Evolutionary conservation across 2,888 invertebrate species (phyloP).

Genomic region (Spisula subtruncata): DNA sequence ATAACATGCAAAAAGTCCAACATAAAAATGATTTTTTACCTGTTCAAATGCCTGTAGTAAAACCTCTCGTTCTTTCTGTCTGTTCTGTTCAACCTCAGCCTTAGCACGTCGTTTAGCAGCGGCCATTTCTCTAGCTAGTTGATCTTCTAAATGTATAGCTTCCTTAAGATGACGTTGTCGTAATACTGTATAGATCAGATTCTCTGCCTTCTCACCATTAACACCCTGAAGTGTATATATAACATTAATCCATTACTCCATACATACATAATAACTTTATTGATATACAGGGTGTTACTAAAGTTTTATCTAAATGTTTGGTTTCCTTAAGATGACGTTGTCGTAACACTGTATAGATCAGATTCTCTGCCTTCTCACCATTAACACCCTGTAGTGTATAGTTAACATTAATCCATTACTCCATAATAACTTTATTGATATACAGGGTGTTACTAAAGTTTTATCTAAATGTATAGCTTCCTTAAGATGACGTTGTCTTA

Average conservation of each 20-base stretch:
- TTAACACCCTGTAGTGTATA: conserved; percentile 77
- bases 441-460: too few relatives aligned
- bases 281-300: too few relatives aligned
- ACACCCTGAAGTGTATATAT: conserved; percentile 76
- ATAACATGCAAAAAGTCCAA: too few relatives aligned
- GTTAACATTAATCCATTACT: background rate
- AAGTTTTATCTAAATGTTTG: conserved; percentile 86
- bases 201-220: conserved; percentile 83
- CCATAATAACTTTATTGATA: background rate
- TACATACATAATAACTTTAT: background rate
- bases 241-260: background rate
- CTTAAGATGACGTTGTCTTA: conserved; percentile 86
- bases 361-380: conserved; percentile 84
- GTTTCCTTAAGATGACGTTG: conserved; percentile 87
- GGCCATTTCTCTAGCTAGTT: conserved; percentile 81
- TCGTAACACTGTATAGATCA: conserved; percentile 84
- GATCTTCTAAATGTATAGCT: conserved; percentile 86
- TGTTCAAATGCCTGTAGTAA: conserved; percentile 83
- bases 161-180: conserved; percentile 86
- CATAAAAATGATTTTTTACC: conserved; percentile 57
- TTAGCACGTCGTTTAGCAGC: conserved; percentile 81
- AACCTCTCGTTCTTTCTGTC: conserved; percentile 81
- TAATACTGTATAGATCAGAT: conserved; percentile 85
- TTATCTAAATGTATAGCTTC: conserved; percentile 86
- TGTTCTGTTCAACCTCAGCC: conserved; percentile 78